Percentiles rank a stretch among this genome's conserved stretches.
phyloP scores from a whole-genome alignment of 2,797 vertebrate species.

The Malacoraja senta region DNA sequence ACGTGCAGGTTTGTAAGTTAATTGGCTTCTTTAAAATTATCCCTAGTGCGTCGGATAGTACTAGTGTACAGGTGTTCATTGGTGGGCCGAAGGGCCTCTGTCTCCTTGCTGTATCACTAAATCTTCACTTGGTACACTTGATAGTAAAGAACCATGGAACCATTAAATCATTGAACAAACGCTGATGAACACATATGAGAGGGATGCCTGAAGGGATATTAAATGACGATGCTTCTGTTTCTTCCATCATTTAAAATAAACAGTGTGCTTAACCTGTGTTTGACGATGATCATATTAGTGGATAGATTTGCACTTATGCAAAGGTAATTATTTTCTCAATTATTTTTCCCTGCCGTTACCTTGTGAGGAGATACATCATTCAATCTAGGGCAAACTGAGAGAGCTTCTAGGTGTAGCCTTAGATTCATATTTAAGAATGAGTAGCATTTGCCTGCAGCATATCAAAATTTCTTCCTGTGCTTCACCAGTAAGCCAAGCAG shows the following conservation, averaged over 20 bases:
- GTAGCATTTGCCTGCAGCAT: neutral
- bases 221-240: neutral
- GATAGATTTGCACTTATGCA: neutral
- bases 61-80: too few relatives aligned
- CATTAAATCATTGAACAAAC: too few relatives aligned
- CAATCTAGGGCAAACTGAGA: neutral
- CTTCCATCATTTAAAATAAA: neutral
- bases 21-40: too few relatives aligned
- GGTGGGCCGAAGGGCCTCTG: too few relatives aligned
- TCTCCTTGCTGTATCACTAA: too few relatives aligned
- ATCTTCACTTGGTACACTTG: too few relatives aligned
- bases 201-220: neutral
- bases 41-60: too few relatives aligned
- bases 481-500: neutral
- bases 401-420: neutral
- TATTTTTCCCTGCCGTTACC: neutral
- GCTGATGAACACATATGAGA: neutral
- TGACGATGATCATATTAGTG: neutral
- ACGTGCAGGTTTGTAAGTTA: too few relatives aligned
- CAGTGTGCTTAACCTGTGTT: neutral
- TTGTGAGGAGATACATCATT: neutral
- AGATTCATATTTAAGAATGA: constrained; percentile 9
- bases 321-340: neutral
- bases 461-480: too few relatives aligned
- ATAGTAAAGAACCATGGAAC: too few relatives aligned